phyloP scores from a whole-genome alignment of 2,797 vertebrate genomes.

The Podarcis siculus region DNA sequence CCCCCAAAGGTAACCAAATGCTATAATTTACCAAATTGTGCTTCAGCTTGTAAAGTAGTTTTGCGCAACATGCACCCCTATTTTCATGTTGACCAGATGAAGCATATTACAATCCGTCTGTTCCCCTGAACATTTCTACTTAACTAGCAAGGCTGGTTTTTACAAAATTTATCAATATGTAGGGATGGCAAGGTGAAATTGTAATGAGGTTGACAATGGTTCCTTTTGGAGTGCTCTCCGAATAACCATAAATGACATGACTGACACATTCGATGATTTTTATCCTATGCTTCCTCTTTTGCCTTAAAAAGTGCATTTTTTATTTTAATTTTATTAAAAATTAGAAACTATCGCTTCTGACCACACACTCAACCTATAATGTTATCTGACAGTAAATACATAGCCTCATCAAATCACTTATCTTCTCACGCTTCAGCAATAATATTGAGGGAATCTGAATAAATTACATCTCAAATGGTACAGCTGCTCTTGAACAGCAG shows the following conservation, averaged over 20 bases:
- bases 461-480: slow-evolving; percentile 75
- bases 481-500: slow-evolving; percentile 78
- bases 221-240: slow-evolving; percentile 17
- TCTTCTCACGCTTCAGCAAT: slow-evolving; percentile 61
- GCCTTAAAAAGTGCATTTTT: slow-evolving; percentile 61
- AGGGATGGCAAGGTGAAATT: slow-evolving; percentile 46
- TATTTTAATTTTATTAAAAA: not conserved
- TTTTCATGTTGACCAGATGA: not conserved
- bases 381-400: slow-evolving; percentile 76
- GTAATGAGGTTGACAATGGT: slow-evolving; percentile 46
- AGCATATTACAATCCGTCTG: not conserved
- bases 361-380: slow-evolving; percentile 71
- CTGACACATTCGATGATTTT: slow-evolving; percentile 59
- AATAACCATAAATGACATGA: not conserved
- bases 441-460: slow-evolving; percentile 74
- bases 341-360: slow-evolving; percentile 63
- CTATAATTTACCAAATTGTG: not conserved
- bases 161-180: slow-evolving; percentile 44
- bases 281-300: slow-evolving; percentile 64
- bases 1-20: not conserved
- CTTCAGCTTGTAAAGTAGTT: slow-evolving; percentile 5
- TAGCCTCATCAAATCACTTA: slow-evolving; percentile 78
- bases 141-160: slow-evolving; percentile 14
- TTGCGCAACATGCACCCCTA: not conserved
- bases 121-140: slow-evolving; percentile 19